Evolutionary conservation across 2,888 invertebrate species (phyloP), one percentile per base, ranked within the genome.

Genomic region (Leucophenga maculata): DNA sequence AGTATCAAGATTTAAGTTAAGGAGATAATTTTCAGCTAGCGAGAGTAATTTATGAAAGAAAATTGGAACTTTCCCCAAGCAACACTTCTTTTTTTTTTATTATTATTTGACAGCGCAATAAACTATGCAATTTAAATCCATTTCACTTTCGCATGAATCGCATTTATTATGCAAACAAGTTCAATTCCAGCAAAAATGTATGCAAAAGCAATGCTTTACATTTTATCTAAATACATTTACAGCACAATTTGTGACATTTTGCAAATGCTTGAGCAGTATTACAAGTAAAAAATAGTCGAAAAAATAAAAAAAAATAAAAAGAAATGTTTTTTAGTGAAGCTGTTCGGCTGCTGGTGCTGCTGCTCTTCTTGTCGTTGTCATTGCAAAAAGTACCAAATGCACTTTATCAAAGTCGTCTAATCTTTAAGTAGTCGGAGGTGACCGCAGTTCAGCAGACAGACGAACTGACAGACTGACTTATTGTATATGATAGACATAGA

Each of bases 371-470:
- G 48, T n/a, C 46, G 20, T 65, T 72, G 78, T 76, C 75, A 77
- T 83, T 3, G 8, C 16, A 46, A 3, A 69, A 71, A 74, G 77
- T 73, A 67, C 74, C 62, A 77, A 78, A 77, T 83, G 83, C 84
- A 85, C 79, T 86, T 83, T 86, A 86, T 85, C 85, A 80, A 78
- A 76, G 75, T 75, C 76, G 60, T 69, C 79, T 79, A 82, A 82
- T 82, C 82, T 82, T 74, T 55, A 75, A 71, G 57, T 59, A 71
- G 50, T 32, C 22, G 52, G 68, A 66, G 52, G 50, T 18, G 59
- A 65, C 22, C 39, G 11, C 11, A 39, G 39, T 39, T 39, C 39
- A 39, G 39, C 39, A 71, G 66, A 67, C 65, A 62, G 64, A 72
- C 64, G 16, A n/a, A n/a, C n/a, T n/a, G 32, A 48, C 26, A 59